phyloP scores from a whole-genome alignment of 1,140 invertebrate species.

The Euwallacea fornicatus region DNA sequence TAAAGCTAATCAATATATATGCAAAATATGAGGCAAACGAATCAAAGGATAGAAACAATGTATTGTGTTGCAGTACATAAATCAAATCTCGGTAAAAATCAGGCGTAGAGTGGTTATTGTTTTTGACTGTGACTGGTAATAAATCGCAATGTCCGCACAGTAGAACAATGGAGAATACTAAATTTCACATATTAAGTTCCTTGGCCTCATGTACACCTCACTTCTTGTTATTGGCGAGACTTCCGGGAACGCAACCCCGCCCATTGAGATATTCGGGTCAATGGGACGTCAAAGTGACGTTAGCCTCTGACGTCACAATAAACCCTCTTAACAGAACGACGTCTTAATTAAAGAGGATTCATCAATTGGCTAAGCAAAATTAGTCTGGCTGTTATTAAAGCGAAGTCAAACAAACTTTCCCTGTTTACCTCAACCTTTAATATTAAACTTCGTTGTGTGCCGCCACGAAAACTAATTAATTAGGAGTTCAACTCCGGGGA shows the following conservation, averaged over 20 bases:
- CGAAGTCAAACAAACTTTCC: conserved; percentile 20
- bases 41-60: not conserved
- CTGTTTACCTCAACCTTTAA: conserved; percentile 19
- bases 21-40: not conserved
- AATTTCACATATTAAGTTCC: not conserved
- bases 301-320: not conserved
- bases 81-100: not conserved
- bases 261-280: too few species aligned
- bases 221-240: too few species aligned
- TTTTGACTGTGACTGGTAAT: not conserved
- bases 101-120: conserved; percentile 1
- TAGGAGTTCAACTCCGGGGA: conserved; percentile 1
- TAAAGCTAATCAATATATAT: conserved; percentile 1
- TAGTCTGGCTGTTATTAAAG: conserved; percentile 21
- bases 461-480: conserved; percentile 20
- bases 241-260: too few species aligned
- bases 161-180: not conserved
- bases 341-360: conserved; percentile 17
- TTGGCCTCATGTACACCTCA: too few species aligned
- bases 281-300: too few species aligned
- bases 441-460: conserved; percentile 11
- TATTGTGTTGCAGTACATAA: not conserved
- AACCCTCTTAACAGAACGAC: not conserved
- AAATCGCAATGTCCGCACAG: not conserved
- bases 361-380: conserved; percentile 18